Conservation (phyloP, 2,113 vertebrate genomes). For the Malurus alboscapulatus region DNA sequence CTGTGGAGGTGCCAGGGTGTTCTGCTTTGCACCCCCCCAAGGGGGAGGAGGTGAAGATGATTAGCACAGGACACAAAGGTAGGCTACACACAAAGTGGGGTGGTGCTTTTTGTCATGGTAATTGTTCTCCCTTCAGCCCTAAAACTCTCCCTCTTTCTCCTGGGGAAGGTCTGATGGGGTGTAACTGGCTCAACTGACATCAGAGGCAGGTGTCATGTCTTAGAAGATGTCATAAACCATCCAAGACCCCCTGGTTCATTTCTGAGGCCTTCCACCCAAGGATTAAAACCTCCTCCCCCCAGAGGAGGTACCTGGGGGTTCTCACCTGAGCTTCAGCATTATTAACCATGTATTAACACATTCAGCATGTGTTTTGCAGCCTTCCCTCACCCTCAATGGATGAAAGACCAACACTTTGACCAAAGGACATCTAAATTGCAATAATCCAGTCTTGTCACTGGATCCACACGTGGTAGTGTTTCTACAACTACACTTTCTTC, state of each 20-base stretch:
- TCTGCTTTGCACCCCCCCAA: background rate
- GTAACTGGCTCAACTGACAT: background rate
- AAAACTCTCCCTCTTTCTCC: background rate
- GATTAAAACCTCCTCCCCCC: background rate
- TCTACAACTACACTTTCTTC: background rate
- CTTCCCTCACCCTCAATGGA: background rate
- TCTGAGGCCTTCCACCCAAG: background rate
- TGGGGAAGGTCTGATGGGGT: accelerated
- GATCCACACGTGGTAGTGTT: background rate
- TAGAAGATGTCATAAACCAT: background rate
- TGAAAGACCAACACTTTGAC: background rate
- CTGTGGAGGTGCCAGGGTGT: background rate
- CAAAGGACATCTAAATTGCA: background rate
- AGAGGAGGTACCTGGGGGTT: background rate
- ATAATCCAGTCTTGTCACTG: background rate
- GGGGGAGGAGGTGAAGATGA: background rate
- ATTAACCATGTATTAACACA: background rate
- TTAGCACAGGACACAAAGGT: background rate
- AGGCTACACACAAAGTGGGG: background rate
- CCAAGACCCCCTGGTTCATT: background rate
- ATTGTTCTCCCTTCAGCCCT: background rate
- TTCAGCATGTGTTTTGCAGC: background rate
- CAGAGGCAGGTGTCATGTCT: background rate
- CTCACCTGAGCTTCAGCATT: background rate
- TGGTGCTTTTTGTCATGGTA: background rate